Conservation (phyloP, 2,113 vertebrate genomes). For the Hippocampus guttulatus region DNA sequence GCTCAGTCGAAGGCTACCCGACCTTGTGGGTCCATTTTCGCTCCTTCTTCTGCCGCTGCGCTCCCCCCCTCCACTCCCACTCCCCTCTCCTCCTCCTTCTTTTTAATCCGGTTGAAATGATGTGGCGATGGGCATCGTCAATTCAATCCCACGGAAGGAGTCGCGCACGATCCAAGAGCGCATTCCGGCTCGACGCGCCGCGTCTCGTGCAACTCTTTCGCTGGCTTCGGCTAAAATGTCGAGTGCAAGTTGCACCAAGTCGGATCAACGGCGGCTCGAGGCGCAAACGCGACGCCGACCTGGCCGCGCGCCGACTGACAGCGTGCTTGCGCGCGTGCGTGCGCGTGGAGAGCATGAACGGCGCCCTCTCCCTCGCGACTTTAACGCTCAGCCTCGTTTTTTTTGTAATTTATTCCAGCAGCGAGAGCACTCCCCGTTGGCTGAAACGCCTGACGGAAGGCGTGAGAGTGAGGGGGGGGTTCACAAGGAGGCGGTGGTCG, state of each 20-base stretch:
- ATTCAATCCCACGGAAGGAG: constrained; percentile 38
- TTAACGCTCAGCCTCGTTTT: constrained; percentile 24
- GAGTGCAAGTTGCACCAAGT: not conserved
- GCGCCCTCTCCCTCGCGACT: constrained; percentile 24
- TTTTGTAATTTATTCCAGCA: constrained; percentile 67
- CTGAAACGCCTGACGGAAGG: constrained; percentile 41
- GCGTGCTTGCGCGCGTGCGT: too few species aligned
- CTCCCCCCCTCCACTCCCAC: not conserved
- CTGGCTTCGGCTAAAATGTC: not conserved
- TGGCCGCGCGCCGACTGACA: constrained; percentile 35
- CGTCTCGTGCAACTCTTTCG: not conserved
- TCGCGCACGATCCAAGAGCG: constrained; percentile 10
- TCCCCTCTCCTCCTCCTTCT: constrained; percentile 11
- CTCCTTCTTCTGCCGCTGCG: not conserved
- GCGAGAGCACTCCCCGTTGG: constrained; percentile 66
- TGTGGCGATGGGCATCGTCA: constrained; percentile 13
- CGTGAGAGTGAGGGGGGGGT: constrained; percentile 45
- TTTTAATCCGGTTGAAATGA: constrained; percentile 33
- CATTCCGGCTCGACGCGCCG: constrained; percentile 7
- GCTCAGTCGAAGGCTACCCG: not conserved
- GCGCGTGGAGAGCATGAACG: constrained; percentile 43
- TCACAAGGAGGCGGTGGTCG: not conserved
- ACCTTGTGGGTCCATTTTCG: not conserved
- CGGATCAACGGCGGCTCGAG: not conserved
- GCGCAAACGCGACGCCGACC: constrained; percentile 28